Evolutionary conservation across 2,113 vertebrate species (phyloP), one percentile per base, ranked within the genome.

Genomic region (Channa maculata): DNA sequence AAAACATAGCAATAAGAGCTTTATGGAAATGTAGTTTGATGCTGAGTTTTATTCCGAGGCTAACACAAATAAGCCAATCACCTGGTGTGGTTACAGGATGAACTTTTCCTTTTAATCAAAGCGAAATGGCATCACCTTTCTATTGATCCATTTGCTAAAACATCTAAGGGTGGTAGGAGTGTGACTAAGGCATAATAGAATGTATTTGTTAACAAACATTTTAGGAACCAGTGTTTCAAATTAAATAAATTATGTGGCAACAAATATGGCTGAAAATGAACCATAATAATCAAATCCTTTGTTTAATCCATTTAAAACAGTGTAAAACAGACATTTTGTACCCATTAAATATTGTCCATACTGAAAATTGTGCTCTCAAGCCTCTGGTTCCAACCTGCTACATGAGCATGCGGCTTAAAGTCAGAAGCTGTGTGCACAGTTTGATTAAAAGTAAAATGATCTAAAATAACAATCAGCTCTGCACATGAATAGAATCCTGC

Each of bases 61-160:
- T 14, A n/a, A 46, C 3, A 39, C 33, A 62, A 13, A 57, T 9
- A 15, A 13, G 12, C n/a, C 33, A 2, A 65, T 45, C 8, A 8
- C 4, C 36, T n/a, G 1, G 14, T 51, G 6, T 11, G 5, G 63
- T 61, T 78, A 57, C 53, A 41, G 63, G 14, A 9, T 51, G 37
- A 65, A 60, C 36, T 61, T 69, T 37, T 37, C 4, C 24, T 34
- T 44, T 33, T 48, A 10, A 79, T 79, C 46, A 64, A 69, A 55
- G 13, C 12, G 37, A 65, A 12, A 5, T n/a, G 6, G 12, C 15
- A 10, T 7, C 5, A 51, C 46, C 24, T 15, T 24, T 60, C 48
- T 14, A 39, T 7, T n/a, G 49, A 53, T 61, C 36, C 5, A 57
- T 39, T 45, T 37, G 12, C 46, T 7, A 24, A 24, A 24, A 24